Evolutionary conservation across 2,113 vertebrate genomes (phyloP).

Genomic region (Gracilinanus agilis): DNA sequence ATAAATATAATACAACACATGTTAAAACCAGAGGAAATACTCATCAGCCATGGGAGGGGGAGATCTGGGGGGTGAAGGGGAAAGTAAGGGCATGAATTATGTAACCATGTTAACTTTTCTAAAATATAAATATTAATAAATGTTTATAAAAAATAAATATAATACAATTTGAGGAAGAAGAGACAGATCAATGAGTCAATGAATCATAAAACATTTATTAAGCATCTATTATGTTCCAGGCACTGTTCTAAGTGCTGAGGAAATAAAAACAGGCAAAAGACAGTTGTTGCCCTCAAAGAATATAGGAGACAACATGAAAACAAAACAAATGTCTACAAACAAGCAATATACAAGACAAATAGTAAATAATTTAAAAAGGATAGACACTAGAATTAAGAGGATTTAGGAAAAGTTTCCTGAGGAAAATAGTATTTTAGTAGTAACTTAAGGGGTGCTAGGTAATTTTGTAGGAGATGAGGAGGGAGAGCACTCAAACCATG

Average conservation of each 20-base stretch:
- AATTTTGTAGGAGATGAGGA: background rate
- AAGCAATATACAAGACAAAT: background rate
- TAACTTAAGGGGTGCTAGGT: background rate
- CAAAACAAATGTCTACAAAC: background rate
- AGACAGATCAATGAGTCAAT: background rate
- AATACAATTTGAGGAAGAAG: background rate
- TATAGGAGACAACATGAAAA: background rate
- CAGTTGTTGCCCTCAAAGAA: background rate
- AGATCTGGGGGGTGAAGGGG: too few species aligned
- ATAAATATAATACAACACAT: background rate
- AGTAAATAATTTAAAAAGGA: background rate
- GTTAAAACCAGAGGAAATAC: too few species aligned
- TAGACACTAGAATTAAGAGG: background rate
- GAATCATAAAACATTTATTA: background rate
- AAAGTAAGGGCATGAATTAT: too few species aligned
- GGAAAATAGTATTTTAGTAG: background rate
- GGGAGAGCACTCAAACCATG: background rate
- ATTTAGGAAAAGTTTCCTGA: background rate
- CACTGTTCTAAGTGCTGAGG: background rate
- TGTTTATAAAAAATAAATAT: too few species aligned
- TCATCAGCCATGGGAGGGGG: too few species aligned
- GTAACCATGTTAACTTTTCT: too few species aligned
- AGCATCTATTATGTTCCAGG: too few species aligned
- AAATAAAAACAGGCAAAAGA: background rate
- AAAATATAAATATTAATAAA: too few species aligned